Evolutionary conservation across 1,140 invertebrate species (phyloP).

Genomic region (Caenorhabditis remanei): DNA sequence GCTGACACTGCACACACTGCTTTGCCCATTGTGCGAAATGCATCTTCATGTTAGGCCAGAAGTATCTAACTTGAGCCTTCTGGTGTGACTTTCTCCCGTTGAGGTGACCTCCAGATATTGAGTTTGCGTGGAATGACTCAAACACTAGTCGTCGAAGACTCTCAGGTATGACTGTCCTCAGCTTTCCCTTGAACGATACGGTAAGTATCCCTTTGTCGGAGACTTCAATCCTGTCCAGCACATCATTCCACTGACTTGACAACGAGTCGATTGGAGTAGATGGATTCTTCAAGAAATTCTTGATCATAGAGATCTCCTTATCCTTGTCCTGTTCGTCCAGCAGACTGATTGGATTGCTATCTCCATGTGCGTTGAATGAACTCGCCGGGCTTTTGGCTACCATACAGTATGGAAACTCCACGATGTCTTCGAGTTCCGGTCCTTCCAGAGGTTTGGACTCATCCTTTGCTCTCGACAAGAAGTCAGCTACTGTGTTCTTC

Average conservation of each 20-base stretch:
- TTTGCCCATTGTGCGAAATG: background rate
- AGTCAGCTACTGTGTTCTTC: conserved; percentile 43
- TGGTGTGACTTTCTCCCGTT: background rate
- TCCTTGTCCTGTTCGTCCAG: background rate
- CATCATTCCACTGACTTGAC: background rate
- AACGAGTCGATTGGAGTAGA: background rate
- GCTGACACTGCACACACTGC: background rate
- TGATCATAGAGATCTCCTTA: background rate
- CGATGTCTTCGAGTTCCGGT: background rate
- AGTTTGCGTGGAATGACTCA: background rate
- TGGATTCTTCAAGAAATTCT: background rate
- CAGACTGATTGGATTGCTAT: background rate
- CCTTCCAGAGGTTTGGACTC: background rate
- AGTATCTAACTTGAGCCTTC: no score
- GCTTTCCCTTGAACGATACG: background rate
- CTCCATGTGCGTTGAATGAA: background rate
- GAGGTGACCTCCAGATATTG: background rate
- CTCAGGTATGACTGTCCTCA: background rate
- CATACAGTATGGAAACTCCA: conserved; percentile 8
- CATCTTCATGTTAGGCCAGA: conserved; percentile 35
- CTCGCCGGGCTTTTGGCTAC: background rate
- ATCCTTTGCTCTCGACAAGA: background rate
- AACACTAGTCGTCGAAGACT: background rate
- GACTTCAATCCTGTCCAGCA: background rate
- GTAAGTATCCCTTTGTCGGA: background rate